Conservation (phyloP, 2,113 vertebrate genomes). For the Chelonoidis abingdonii region DNA sequence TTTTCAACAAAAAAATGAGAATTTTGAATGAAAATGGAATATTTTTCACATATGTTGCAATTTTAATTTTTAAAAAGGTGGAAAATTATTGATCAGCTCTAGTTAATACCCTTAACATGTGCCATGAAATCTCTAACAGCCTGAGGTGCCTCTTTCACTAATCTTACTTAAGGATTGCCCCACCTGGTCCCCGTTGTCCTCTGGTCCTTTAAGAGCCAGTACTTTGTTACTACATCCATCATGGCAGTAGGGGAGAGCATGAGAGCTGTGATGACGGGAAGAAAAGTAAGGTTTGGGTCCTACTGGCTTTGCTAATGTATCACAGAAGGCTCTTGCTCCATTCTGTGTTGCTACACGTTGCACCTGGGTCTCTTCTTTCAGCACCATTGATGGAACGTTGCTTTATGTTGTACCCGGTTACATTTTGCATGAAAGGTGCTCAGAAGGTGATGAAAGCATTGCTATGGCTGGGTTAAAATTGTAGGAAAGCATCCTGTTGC, state of each 20-base stretch:
- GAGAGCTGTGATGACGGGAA: neutral
- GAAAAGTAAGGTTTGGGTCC: neutral
- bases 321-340: neutral
- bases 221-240: neutral
- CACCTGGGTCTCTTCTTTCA: neutral
- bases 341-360: neutral
- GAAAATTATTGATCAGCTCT: neutral
- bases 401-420: too few species aligned
- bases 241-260: neutral
- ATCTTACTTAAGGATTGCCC: neutral
- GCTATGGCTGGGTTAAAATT: constrained; percentile 13
- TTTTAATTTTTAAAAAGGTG: neutral
- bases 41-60: neutral
- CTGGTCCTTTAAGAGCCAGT: neutral
- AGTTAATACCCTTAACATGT: neutral
- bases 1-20: neutral
- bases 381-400: neutral
- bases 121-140: neutral
- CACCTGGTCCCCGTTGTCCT: neutral
- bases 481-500: neutral
- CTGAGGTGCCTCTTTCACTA: neutral
- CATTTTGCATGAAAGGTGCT: too few species aligned
- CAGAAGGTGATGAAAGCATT: neutral
- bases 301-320: neutral
- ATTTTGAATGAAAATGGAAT: neutral